phyloP scores from a whole-genome alignment of 2,888 invertebrate species.

The Thumatha senex region DNA sequence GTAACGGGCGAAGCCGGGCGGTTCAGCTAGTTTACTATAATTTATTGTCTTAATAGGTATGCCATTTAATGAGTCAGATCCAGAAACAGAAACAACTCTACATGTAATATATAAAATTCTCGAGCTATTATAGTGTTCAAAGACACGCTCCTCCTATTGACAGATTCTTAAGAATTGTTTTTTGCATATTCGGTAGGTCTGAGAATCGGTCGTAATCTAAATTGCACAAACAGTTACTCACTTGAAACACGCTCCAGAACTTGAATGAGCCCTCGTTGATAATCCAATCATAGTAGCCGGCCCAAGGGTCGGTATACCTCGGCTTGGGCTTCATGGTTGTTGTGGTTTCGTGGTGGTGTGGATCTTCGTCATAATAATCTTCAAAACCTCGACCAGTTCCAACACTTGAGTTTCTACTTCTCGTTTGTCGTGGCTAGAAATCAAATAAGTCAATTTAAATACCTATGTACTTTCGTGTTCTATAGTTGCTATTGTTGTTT shows the following conservation, averaged over 20 bases:
- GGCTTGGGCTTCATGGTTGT: constrained; percentile 80
- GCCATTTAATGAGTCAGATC: too few species aligned
- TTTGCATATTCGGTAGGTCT: too few species aligned
- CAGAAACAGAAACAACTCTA: too few species aligned
- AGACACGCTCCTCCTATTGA: too few species aligned
- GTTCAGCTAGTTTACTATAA: too few species aligned
- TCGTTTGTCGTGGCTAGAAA: constrained; percentile 50
- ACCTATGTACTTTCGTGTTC: neutral
- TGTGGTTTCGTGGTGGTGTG: constrained; percentile 61
- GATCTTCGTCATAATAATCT: constrained; percentile 76
- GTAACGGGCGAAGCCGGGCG: too few species aligned
- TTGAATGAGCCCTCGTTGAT: constrained; percentile 95
- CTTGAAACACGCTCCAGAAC: constrained; percentile 95
- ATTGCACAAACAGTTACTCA: constrained; percentile 57
- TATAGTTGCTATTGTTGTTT: neutral
- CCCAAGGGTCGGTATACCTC: constrained; percentile 88
- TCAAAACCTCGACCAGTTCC: constrained; percentile 68
- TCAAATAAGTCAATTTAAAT: neutral
- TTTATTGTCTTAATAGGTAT: too few species aligned
- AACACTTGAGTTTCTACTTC: constrained; percentile 38
- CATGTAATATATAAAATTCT: too few species aligned
- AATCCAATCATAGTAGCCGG: constrained; percentile 93
- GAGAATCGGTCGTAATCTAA: too few species aligned
- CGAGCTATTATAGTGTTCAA: too few species aligned
- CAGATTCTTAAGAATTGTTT: too few species aligned